A percentile compares a stretch with the other conserved stretches of the same genome.
These are phyloP conservation scores for Phenganax subtilis DNA, from an alignment of 92 coral and sea anemone genomes.

Conservation along the genomic window DNA sequence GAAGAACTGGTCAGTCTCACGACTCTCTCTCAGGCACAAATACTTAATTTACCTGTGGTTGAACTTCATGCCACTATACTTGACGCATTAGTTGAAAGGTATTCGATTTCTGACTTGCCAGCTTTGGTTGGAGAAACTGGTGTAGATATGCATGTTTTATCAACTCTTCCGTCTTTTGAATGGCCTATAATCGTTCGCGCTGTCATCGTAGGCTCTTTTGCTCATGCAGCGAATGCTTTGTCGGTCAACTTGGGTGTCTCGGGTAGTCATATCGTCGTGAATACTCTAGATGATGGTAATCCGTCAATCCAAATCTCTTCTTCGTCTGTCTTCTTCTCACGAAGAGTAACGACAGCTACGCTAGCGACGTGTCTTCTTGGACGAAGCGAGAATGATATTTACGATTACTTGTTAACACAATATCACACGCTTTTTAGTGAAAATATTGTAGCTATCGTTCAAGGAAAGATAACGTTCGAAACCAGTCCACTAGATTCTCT, in stretches of 20 bases:
- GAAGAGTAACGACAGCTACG: slow-evolving; percentile 5
- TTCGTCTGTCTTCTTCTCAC: slow-evolving; percentile 5
- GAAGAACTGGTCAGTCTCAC: slow-evolving; percentile 11
- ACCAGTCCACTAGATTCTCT: slow-evolving; percentile 1
- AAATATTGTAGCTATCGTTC: slow-evolving; percentile 20
- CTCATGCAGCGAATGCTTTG: slow-evolving; percentile 26
- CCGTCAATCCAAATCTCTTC: slow-evolving; percentile 25
- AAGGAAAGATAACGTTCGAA: slow-evolving; percentile 30
- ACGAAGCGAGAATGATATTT: slow-evolving; percentile 15
- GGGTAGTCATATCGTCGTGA: slow-evolving; percentile 10
- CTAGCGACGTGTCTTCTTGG: slow-evolving; percentile 34
- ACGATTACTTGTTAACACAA: slow-evolving; percentile 17
- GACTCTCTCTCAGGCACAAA: not conserved
- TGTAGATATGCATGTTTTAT: slow-evolving; percentile 25
- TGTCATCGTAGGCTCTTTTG: slow-evolving; percentile 16
- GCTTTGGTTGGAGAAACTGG: slow-evolving; percentile 14
- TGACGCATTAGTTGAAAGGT: slow-evolving; percentile 24
- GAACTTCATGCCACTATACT: slow-evolving; percentile 36
- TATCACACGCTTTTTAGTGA: slow-evolving; percentile 12
- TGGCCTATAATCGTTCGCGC: slow-evolving; percentile 32
- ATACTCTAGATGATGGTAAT: slow-evolving; percentile 21
- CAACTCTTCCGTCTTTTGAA: slow-evolving; percentile 43
- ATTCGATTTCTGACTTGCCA: slow-evolving; percentile 27
- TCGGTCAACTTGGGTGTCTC: slow-evolving; percentile 29
- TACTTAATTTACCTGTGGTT: not conserved